Percentiles rank a stretch among this genome's conserved stretches.
Evolutionary conservation across 2,888 invertebrate species (phyloP).

Genomic region (Perizoma flavofasciatum): DNA sequence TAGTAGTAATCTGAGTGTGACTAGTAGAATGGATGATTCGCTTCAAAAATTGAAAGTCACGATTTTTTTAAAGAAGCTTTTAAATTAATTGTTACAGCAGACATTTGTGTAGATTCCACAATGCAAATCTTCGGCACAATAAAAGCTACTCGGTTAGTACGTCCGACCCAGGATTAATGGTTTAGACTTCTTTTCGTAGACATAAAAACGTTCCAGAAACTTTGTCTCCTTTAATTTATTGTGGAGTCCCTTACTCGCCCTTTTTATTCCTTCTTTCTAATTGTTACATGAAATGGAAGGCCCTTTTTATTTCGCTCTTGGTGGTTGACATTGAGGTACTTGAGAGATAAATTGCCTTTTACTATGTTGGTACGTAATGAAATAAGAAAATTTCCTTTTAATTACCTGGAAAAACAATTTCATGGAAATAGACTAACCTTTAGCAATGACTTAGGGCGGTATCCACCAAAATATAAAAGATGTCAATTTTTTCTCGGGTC

Average conservation of each 20-base stretch:
- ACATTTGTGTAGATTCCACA: constrained; percentile 55
- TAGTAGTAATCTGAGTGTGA: no score
- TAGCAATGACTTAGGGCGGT: no score
- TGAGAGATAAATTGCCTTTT: constrained; percentile 39
- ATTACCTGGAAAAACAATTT: not conserved
- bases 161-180: constrained; percentile 57
- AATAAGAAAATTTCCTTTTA: constrained; percentile 23
- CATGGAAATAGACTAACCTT: no score
- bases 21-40: no score
- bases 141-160: constrained; percentile 58
- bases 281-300: constrained; percentile 54
- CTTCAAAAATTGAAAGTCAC: no score
- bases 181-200: constrained; percentile 42
- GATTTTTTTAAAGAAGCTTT: no score
- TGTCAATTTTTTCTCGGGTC: no score
- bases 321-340: constrained; percentile 57
- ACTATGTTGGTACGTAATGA: constrained; percentile 35
- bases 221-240: constrained; percentile 68
- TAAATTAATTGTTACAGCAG: not conserved
- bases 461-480: no score
- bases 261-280: constrained; percentile 57
- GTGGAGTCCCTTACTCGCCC: constrained; percentile 46
- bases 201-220: constrained; percentile 56
- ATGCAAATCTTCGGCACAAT: constrained; percentile 50
- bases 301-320: constrained; percentile 46